Conservation (phyloP, 1,140 invertebrate species). For the Ostrea edulis region DNA sequence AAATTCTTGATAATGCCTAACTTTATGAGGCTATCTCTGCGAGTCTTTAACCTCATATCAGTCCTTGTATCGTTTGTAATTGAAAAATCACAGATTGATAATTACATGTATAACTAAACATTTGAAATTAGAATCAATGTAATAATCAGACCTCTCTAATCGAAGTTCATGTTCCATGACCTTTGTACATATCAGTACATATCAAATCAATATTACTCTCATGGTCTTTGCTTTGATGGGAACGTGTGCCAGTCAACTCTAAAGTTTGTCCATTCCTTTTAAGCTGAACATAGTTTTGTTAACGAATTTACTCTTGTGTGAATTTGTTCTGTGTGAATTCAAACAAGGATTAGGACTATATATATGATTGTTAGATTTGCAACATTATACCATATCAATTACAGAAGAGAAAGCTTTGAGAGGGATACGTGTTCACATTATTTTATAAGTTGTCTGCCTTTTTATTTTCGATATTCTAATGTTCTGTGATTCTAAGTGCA, state of each 20-base stretch:
- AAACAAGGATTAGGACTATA: background rate
- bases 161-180: background rate
- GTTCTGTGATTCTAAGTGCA: constrained; percentile 1
- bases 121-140: background rate
- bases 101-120: background rate
- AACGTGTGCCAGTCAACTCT: background rate
- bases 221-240: background rate
- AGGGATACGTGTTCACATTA: background rate
- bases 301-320: background rate
- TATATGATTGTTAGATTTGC: background rate
- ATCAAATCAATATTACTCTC: background rate
- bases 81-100: background rate
- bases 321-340: background rate
- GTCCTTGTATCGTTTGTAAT: background rate
- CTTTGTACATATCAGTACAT: background rate
- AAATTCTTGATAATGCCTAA: background rate
- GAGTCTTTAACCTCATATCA: background rate
- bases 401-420: background rate
- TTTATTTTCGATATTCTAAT: background rate
- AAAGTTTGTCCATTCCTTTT: background rate
- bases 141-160: background rate
- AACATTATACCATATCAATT: background rate
- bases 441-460: background rate
- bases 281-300: background rate
- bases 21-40: background rate